Conservation (phyloP, 2,888 invertebrate species). For the Thyatira batis region DNA sequence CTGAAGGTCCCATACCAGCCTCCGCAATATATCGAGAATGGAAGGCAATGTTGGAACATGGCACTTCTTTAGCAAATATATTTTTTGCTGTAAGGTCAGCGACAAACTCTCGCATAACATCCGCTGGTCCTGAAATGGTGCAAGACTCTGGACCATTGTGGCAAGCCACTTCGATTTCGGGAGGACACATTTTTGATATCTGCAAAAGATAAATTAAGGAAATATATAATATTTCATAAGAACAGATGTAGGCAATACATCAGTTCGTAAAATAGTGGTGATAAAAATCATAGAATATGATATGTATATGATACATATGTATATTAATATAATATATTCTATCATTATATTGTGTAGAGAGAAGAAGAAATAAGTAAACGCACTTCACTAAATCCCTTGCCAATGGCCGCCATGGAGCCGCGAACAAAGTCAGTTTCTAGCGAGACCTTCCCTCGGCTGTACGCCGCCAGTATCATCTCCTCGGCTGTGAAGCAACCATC, state of each 20-base stretch:
- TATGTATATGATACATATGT: no score
- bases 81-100: constrained; percentile 56
- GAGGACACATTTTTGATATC: constrained; percentile 69
- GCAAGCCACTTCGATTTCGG: constrained; percentile 88
- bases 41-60: constrained; percentile 93
- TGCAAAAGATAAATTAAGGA: no score
- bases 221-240: no score
- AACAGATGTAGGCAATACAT: no score
- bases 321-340: no score
- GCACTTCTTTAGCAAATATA: no score
- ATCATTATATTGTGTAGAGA: no score
- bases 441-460: constrained; percentile 89
- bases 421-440: constrained; percentile 84
- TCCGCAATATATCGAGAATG: constrained; percentile 91
- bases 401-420: constrained; percentile 94
- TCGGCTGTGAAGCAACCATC: constrained; percentile 93
- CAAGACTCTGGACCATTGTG: constrained; percentile 90
- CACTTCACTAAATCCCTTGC: constrained; percentile 80
- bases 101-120: constrained; percentile 83
- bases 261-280: no score
- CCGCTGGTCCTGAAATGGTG: constrained; percentile 89
- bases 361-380: background rate
- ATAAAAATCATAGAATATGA: no score
- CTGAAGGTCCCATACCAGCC: constrained; percentile 62
- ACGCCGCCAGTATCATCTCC: constrained; percentile 91